Evolutionary conservation across 2,888 invertebrate species (phyloP), one percentile per base, ranked within the genome.

Genomic region (Nineta flava): DNA sequence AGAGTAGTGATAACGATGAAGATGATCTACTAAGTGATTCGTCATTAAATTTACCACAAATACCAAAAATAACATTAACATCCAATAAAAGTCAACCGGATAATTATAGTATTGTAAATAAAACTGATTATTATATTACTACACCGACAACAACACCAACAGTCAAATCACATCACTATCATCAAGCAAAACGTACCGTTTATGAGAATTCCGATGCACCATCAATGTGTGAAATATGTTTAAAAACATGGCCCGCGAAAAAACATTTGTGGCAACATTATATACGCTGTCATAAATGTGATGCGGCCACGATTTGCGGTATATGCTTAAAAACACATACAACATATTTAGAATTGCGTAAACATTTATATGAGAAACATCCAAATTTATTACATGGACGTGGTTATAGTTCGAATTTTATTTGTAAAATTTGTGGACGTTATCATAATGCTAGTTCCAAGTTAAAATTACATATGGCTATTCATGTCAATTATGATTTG

Each of bases 261-360:
- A 75, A 75, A 54, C 75, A 76, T 55, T 61, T 76, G 1, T 77
- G 76, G 76, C 76, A 76, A 56, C 76, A 77, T 59, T 63, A 75
- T 48, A 70, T 71, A 38, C 65, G 76, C 7, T 75, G 75, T 56
- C 76, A 76, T 58, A 69, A 73, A 47, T 61, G 66, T 9, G 73
- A 72, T 35, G 75, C 76, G 1, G 75, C 75, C 0, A 74, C 74
- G 0, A 73, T 75, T 1, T 76, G 76, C 52, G 76, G 76, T 0
- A 75, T 76, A 38, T 76, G 76, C 53, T 58, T 76, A 35, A 72
- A 75, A 57, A 67, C 74, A 1, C 75, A 75, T 57, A 61, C 64
- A 3, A 67, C 63, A 38, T 76, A 76, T 54, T 62, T 65, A 15
- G 62, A 66, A 41, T 60, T 77, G 7, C 68, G 72, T 44, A 59